phyloP scores from a whole-genome alignment of 1,140 invertebrate genomes.

The Aphis gossypii region DNA sequence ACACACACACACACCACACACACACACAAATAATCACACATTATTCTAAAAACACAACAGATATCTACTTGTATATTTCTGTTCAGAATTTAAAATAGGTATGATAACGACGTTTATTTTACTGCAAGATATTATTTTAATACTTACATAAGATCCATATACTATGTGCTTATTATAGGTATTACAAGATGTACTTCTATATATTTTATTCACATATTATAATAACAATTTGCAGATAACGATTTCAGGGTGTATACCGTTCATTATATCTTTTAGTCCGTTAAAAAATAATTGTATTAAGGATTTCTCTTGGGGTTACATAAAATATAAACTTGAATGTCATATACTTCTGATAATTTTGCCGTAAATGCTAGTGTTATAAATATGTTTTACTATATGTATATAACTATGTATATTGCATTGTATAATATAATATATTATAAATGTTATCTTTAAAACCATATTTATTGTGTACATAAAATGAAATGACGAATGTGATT shows the following conservation, averaged over 20 bases:
- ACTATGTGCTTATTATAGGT: not conserved
- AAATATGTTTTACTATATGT: not conserved
- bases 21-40: no score
- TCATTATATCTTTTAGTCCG: not conserved
- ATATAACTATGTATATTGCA: not conserved
- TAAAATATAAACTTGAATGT: not conserved
- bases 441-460: not conserved
- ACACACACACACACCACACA: no score
- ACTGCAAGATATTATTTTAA: not conserved
- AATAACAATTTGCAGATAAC: not conserved
- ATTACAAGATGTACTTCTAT: not conserved
- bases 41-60: no score
- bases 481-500: not conserved
- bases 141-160: not conserved
- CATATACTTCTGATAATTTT: slow-evolving; percentile 12
- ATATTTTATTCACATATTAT: not conserved
- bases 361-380: not conserved
- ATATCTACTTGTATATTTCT: no score
- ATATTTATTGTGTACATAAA: no score
- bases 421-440: not conserved
- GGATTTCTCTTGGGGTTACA: not conserved
- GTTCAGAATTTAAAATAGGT: not conserved
- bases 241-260: not conserved
- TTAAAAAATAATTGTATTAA: not conserved
- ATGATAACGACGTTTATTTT: not conserved